Base-by-base conservation (phyloP, 2,113 vertebrate genomes). In the Bombycilla garrulus region DNA sequence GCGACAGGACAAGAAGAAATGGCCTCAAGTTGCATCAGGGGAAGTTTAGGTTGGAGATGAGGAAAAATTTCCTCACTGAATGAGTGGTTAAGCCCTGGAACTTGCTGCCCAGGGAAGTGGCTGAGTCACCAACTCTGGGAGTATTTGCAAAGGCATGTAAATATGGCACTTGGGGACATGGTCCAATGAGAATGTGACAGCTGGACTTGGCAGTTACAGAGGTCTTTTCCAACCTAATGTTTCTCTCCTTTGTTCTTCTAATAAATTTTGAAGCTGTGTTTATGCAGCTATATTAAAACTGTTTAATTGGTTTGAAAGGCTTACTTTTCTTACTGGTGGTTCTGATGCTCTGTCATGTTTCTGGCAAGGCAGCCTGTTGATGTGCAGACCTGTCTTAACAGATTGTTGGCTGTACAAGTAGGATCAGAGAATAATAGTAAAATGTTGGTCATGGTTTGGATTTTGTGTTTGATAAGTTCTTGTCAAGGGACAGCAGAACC, bases 281-380 rank as follows among this genome's bases (percentile, higher is more conserved):
- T 77, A 28, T 62, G 44, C 33, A 60, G 7, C 44, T 64, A 14
- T 33, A 16, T 83, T 23, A 25, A 28, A 87, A 51, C 17, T 58
- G 15, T 50, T 73, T 42, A 42, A 48, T 42, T 15, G 5, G 7
- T 78, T 73, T 24, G 66, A 77, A 78, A 24, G 53, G n/a, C 23
- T 16, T 58, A 9, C 38, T 84, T 77, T 80, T 72, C 24, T 45
- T 29, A 29, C 8, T 77, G 35, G 9, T 81, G 13, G 16, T 62
- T 92, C 38, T 77, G 31, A 26, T 77, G 35, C 23, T 74, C 14
- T 21, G 16, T 24, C 23, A 20, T 22, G 10, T 57, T 61, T 91
- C n/a, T 73, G 20, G 2, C 2, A 5, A 48, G 21, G 14, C 36
- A 57, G 23, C 21, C 8, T 64, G 0, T 40, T 51, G 21, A 20